A percentile compares a stretch with the other conserved stretches of the same genome.
Conservation (phyloP, 2,888 invertebrate genomes). For the Hirtodrosophila cameraria region DNA sequence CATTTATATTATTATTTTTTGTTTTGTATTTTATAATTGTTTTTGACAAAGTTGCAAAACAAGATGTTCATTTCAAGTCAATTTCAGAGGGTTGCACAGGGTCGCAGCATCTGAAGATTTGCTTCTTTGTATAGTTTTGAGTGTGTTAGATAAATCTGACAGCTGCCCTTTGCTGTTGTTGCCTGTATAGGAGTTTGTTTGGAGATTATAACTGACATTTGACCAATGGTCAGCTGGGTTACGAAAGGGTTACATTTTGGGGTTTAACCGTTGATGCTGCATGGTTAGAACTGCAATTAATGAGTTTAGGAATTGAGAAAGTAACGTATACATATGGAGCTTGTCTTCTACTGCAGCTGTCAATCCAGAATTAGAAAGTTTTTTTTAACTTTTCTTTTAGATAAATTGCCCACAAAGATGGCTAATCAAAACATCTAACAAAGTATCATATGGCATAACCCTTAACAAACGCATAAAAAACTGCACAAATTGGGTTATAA, state of each 20-base stretch:
- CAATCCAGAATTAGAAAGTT: conserved; percentile 11
- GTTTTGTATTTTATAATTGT: conserved; percentile 63
- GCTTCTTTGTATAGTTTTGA: not conserved
- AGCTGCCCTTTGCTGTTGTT: conserved; percentile 44
- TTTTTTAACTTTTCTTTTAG: conserved; percentile 1
- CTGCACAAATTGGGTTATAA: conserved; percentile 71
- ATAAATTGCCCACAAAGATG: conserved; percentile 5
- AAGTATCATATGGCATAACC: conserved; percentile 57
- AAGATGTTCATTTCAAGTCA: conserved; percentile 59
- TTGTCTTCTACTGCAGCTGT: not conserved
- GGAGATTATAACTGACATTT: conserved; percentile 65
- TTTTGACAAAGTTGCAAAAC: conserved; percentile 74
- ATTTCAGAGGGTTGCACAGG: conserved; percentile 47
- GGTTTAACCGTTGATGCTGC: conserved; percentile 9
- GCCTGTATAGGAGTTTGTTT: conserved; percentile 2
- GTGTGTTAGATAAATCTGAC: conserved; percentile 27
- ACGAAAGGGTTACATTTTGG: conserved; percentile 45
- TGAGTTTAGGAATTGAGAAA: not conserved
- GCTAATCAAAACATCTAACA: conserved; percentile 55
- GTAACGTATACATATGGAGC: conserved; percentile 6
- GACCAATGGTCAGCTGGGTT: conserved; percentile 60
- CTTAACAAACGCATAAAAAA: conserved; percentile 17
- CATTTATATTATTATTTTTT: conserved; percentile 41
- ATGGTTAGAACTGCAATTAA: not conserved
- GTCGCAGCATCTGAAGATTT: conserved; percentile 50